phyloP scores from a whole-genome alignment of 2,797 vertebrate genomes.

The Gephyroberyx darwinii region DNA sequence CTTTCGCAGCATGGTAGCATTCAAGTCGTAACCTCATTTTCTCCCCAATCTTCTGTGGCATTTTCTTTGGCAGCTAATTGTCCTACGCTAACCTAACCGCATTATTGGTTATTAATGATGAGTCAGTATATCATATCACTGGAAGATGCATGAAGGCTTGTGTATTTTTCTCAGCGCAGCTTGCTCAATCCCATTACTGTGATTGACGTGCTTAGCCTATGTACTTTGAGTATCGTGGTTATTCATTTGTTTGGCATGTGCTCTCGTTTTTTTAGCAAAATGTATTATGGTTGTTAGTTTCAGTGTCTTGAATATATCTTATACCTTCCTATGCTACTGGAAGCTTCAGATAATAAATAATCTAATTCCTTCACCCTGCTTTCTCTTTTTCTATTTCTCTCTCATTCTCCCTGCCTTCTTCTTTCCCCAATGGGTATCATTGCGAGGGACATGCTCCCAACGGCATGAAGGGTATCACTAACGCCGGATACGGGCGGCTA shows the following conservation, averaged over 20 bases:
- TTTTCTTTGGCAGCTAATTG: conserved; percentile 1
- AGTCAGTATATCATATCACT: conserved; percentile 10
- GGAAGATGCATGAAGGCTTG: background rate
- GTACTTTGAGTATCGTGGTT: background rate
- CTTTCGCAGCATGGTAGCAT: too few species aligned
- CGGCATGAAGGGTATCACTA: conserved; percentile 60
- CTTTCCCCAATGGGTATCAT: conserved; percentile 32
- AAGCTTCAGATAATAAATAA: conserved; percentile 38
- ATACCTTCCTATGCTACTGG: conserved; percentile 1
- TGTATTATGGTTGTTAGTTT: conserved; percentile 25
- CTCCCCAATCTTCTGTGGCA: too few species aligned
- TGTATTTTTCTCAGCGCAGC: conserved; percentile 14
- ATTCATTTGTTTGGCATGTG: background rate
- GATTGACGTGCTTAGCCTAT: background rate
- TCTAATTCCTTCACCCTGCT: conserved; percentile 4
- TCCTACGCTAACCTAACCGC: conserved; percentile 24
- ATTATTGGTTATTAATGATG: conserved; percentile 24
- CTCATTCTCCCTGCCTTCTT: background rate
- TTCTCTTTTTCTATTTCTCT: conserved; percentile 13
- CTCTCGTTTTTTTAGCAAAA: background rate
- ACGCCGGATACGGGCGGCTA: conserved; percentile 43
- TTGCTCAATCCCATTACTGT: conserved; percentile 5
- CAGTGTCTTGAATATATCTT: conserved; percentile 3
- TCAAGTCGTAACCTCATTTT: too few species aligned
- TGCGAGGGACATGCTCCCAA: conserved; percentile 59